A percentile compares a stretch with the other conserved stretches of the same genome.
These are phyloP conservation scores for Hydrolagus colliei DNA, from an alignment of 2,797 vertebrate species.

Conservation along the genomic window DNA sequence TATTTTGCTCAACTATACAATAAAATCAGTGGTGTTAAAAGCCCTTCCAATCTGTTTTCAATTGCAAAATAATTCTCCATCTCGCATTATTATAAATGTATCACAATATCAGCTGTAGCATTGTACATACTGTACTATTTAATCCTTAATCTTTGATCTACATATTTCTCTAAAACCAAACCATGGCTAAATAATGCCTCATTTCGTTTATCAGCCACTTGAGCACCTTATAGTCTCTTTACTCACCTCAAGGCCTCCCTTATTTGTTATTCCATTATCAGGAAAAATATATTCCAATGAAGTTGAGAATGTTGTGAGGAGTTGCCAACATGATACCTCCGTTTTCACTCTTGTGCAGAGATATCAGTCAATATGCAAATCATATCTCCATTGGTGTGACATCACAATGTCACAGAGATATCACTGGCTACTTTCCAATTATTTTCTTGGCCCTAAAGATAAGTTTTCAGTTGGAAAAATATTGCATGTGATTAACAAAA, in stretches of 20 bases:
- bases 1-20: too few species aligned
- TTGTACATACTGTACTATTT: background rate
- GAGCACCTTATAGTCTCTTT: background rate
- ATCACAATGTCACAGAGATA: conserved; percentile 2
- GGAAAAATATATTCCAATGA: background rate
- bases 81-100: background rate
- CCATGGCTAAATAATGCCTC: background rate
- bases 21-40: too few species aligned
- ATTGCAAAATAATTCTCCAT: background rate
- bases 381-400: conserved; percentile 14
- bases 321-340: background rate
- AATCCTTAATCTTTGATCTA: background rate
- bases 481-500: background rate
- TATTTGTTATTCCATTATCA: background rate
- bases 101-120: background rate
- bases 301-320: background rate
- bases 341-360: background rate
- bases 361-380: background rate
- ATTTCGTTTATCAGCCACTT: background rate
- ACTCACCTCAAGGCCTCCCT: background rate
- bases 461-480: background rate
- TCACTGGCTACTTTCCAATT: background rate
- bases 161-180: background rate
- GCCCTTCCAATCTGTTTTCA: background rate
- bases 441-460: background rate